phyloP scores from a whole-genome alignment of 2,888 invertebrate genomes.

The Ctena decussata region DNA sequence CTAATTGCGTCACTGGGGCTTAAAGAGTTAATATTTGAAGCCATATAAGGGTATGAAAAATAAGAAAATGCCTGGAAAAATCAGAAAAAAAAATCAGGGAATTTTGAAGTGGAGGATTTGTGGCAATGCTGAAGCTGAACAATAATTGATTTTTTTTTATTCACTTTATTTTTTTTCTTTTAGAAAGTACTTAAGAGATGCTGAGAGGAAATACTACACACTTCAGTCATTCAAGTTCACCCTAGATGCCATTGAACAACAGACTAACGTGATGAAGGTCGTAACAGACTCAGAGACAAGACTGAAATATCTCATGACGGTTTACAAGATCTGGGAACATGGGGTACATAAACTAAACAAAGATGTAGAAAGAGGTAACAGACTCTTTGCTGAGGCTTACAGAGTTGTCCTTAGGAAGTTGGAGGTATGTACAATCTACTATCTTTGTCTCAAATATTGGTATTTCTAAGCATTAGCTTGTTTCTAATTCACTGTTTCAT shows the following conservation, averaged over 20 bases:
- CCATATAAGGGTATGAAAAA: too few relatives aligned
- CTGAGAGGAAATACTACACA: conserved; percentile 93
- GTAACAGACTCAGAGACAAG: conserved; percentile 87
- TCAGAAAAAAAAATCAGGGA: too few relatives aligned
- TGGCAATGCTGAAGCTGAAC: too few relatives aligned
- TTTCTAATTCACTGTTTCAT: too few relatives aligned
- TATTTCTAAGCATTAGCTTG: too few relatives aligned
- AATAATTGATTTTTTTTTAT: too few relatives aligned
- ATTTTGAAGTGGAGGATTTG: too few relatives aligned
- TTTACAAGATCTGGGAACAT: conserved; percentile 87
- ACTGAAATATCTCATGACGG: conserved; percentile 87
- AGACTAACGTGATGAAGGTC: conserved; percentile 79
- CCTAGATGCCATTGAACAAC: conserved; percentile 87
- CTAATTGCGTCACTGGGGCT: too few relatives aligned
- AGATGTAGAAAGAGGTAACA: conserved; percentile 73
- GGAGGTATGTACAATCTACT: conserved; percentile 73
- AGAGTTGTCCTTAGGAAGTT: conserved; percentile 75
- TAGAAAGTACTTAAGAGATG: conserved; percentile 94
- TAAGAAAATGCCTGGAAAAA: too few relatives aligned
- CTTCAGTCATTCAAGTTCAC: conserved; percentile 90
- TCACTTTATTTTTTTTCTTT: conserved; percentile 71
- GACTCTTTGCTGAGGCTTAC: conserved; percentile 80
- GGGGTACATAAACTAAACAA: conserved; percentile 68
- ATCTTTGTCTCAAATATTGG: too few relatives aligned
- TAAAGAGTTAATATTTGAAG: too few relatives aligned